These are phyloP conservation scores for Huso huso DNA, from an alignment of 2,797 vertebrate species.

Conservation along the genomic window DNA sequence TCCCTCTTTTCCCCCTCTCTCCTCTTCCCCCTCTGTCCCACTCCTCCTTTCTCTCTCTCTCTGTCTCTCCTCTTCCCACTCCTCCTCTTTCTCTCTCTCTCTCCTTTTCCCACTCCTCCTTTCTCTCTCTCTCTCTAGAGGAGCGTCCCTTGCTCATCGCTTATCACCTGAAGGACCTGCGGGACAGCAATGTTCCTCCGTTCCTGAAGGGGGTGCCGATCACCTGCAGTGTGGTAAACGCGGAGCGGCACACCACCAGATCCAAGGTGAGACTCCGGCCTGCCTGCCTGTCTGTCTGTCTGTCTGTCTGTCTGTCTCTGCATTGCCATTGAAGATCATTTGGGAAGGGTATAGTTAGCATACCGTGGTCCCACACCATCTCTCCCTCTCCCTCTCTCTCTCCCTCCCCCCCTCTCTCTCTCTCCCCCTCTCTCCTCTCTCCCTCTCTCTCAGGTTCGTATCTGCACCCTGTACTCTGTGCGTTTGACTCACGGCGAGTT, in stretches of 20 bases:
- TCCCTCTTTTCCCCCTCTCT: not conserved
- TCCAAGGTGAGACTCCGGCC: conserved; percentile 64
- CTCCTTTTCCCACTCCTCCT: too few relatives aligned
- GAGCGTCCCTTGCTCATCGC: conserved; percentile 61
- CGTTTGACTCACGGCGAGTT: conserved; percentile 72
- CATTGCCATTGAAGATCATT: too few relatives aligned
- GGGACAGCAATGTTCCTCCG: conserved; percentile 46
- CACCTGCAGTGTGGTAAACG: conserved; percentile 69
- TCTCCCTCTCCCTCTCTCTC: not conserved
- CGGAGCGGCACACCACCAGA: conserved; percentile 73
- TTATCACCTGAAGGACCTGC: conserved; percentile 61
- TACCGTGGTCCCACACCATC: not conserved
- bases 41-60: not conserved
- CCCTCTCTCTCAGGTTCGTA: conserved; percentile 40
- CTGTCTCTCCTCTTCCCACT: not conserved
- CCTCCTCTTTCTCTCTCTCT: too few relatives aligned
- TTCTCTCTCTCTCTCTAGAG: conserved; percentile 37
- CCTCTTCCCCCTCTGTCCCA: not conserved
- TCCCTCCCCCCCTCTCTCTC: too few relatives aligned
- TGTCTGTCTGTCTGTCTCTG: not conserved
- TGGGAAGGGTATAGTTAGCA: too few relatives aligned
- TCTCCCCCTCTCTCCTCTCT: not conserved
- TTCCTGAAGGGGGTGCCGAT: conserved; percentile 61
- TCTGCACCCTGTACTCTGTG: conserved; percentile 76
- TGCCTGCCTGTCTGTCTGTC: not conserved